A percentile compares a stretch with the other conserved stretches of the same genome.
Conservation (phyloP, 1,140 invertebrate species). For the Drosophila yakuba region DNA sequence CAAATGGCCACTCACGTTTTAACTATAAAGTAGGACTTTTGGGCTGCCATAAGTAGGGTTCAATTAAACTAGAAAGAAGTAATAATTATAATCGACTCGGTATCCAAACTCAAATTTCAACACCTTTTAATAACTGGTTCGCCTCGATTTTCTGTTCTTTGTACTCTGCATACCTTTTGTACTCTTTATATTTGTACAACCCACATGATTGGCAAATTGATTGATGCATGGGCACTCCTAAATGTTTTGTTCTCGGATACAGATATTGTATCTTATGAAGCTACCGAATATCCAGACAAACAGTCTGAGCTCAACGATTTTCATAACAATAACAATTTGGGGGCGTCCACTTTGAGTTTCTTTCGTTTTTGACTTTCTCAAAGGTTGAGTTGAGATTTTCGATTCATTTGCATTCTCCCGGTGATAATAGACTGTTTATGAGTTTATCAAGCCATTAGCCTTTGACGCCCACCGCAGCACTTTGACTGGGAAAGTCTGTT, state of each 20-base stretch:
- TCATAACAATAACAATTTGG: constrained; percentile 13
- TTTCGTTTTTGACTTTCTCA: constrained; percentile 35
- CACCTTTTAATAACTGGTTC: constrained; percentile 23
- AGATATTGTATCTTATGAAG: constrained; percentile 47
- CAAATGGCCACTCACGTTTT: not conserved
- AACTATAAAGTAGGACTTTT: not conserved
- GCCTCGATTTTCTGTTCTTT: constrained; percentile 1
- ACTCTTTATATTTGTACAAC: constrained; percentile 21
- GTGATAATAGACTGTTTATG: constrained; percentile 43
- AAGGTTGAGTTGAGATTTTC: constrained; percentile 46
- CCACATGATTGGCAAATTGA: constrained; percentile 75
- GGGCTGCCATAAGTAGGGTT: too few relatives aligned
- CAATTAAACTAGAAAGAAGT: too few relatives aligned
- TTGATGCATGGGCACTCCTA: constrained; percentile 73
- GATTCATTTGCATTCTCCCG: constrained; percentile 53
- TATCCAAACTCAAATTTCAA: constrained; percentile 11
- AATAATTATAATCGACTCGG: too few relatives aligned
- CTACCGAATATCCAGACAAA: constrained; percentile 52
- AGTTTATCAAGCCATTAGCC: constrained; percentile 52
- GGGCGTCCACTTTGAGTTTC: constrained; percentile 12
- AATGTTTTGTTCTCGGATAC: constrained; percentile 49
- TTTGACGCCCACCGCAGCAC: constrained; percentile 37
- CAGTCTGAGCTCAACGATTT: constrained; percentile 13
- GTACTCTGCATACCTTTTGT: constrained; percentile 2
- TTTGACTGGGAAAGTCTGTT: constrained; percentile 29